Evolutionary conservation across 1,140 invertebrate genomes (phyloP).

Genomic region (Heliconius himera): DNA sequence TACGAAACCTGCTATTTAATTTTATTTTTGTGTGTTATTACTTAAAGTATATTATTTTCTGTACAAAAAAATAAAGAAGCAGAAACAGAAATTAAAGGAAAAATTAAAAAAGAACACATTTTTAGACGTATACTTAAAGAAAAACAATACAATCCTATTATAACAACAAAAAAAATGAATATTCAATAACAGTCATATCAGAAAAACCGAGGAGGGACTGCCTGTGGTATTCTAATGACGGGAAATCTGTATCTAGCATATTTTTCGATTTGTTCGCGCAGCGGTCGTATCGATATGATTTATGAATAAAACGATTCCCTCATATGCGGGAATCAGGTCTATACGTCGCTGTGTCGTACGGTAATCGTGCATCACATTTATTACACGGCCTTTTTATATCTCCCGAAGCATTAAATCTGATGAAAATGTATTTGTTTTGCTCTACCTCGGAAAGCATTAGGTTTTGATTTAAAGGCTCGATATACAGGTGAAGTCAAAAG

Average conservation of each 20-base stretch:
- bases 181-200: conserved; percentile 20
- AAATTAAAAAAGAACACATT: too few species aligned
- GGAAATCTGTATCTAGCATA: conserved; percentile 62
- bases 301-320: conserved; percentile 52
- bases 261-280: conserved; percentile 61
- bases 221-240: conserved; percentile 42
- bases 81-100: too few species aligned
- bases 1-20: background rate
- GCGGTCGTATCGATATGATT: conserved; percentile 56
- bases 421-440: background rate
- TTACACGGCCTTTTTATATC: background rate
- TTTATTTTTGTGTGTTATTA: too few species aligned
- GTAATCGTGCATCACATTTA: background rate
- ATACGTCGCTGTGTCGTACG: background rate
- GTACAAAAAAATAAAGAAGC: too few species aligned
- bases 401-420: background rate
- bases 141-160: background rate
- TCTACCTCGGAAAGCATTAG: background rate
- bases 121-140: too few species aligned
- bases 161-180: conserved; percentile 20
- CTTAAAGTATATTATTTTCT: too few species aligned
- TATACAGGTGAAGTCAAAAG: background rate
- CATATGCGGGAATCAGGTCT: conserved; percentile 25
- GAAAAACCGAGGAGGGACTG: conserved; percentile 31
- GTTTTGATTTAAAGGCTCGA: background rate